Evolutionary conservation across 2,797 vertebrate species (phyloP).

Genomic region (Crypturellus tataupa): DNA sequence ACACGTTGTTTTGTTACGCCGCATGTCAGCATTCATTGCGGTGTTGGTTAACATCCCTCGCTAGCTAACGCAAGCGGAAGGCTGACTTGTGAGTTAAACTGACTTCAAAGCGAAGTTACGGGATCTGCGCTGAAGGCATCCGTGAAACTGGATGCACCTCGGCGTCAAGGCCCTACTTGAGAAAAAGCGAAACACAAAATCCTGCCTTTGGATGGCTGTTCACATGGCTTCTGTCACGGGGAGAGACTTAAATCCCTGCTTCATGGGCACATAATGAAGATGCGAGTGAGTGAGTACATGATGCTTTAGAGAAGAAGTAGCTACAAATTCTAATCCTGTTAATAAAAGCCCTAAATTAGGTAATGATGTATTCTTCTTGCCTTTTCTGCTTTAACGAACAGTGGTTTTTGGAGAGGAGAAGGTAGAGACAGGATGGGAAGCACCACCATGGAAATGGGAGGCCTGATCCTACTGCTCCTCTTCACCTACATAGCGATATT

Average conservation of each 20-base stretch:
- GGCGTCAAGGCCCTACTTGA: neutral
- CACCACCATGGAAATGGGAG: neutral
- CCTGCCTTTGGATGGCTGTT: neutral
- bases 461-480: neutral
- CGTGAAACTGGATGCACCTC: neutral
- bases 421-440: neutral
- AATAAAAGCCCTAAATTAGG: conserved; percentile 31
- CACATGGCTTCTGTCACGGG: neutral
- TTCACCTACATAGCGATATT: fast-evolving
- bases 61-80: neutral
- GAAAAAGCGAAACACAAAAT: neutral
- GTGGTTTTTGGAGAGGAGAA: neutral
- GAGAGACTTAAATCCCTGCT: neutral
- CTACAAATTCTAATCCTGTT: conserved; percentile 43
- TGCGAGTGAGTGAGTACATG: neutral
- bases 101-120: neutral
- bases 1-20: neutral
- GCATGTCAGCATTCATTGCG: neutral
- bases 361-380: conserved; percentile 51
- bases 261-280: neutral
- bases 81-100: neutral
- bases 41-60: neutral
- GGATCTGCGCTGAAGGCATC: neutral
- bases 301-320: neutral
- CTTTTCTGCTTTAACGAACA: conserved; percentile 55